Percentiles rank a stretch among this genome's conserved stretches.
These are phyloP conservation scores for Podiceps cristatus DNA, from an alignment of 2,113 vertebrate species.

Conservation along the genomic window DNA sequence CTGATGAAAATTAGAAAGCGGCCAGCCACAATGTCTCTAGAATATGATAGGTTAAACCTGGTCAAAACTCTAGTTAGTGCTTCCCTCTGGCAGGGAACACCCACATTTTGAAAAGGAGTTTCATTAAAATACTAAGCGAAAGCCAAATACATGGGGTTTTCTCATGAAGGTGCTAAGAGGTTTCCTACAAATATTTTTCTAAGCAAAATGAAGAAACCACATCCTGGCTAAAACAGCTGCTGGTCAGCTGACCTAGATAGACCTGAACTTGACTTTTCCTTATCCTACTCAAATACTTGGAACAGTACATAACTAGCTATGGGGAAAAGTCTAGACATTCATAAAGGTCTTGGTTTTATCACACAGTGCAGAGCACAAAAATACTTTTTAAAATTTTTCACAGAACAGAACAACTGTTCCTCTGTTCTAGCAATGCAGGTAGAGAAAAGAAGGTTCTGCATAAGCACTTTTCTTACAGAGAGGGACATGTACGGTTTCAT, in stretches of 20 bases:
- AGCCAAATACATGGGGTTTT: background rate
- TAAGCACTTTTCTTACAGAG: background rate
- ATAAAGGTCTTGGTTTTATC: background rate
- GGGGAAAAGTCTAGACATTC: background rate
- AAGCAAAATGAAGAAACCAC: background rate
- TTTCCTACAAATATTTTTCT: background rate
- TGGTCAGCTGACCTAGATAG: background rate
- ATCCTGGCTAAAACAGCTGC: background rate
- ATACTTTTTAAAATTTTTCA: background rate
- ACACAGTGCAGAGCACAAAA: fast-evolving
- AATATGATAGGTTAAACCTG: background rate
- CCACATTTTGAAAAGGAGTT: background rate
- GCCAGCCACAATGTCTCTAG: background rate
- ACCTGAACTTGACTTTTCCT: background rate
- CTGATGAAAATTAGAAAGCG: background rate
- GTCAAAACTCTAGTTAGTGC: background rate
- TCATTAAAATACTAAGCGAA: background rate
- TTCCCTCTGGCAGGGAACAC: background rate
- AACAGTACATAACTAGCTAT: background rate
- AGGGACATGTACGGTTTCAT: fast-evolving
- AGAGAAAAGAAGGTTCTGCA: background rate
- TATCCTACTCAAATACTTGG: background rate
- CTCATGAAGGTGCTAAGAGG: background rate
- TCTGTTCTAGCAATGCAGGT: background rate
- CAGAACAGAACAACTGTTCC: background rate